These are phyloP conservation scores for Callopanchax toddi DNA, from an alignment of 2,113 vertebrate species.

Conservation along the genomic window DNA sequence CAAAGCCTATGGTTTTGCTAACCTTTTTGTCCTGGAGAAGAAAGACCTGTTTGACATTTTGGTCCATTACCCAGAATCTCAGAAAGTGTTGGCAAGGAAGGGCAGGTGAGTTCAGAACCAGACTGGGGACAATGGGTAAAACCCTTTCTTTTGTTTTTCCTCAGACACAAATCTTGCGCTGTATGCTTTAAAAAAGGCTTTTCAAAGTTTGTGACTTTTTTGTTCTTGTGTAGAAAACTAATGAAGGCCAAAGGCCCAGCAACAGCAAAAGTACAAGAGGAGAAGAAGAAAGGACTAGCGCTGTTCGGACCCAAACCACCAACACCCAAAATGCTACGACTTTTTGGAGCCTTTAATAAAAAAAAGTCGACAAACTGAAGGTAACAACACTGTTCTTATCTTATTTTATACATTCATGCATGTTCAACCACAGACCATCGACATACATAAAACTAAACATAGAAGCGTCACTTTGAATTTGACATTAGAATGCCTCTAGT, in stretches of 20 bases:
- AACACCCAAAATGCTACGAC: constrained; percentile 87
- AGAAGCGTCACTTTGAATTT: too few relatives aligned
- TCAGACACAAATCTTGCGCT: neutral
- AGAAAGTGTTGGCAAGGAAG: constrained; percentile 91
- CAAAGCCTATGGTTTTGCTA: constrained; percentile 91
- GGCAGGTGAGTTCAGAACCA: constrained; percentile 65
- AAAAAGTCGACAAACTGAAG: constrained; percentile 55
- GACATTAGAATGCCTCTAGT: too few relatives aligned
- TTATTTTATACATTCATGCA: too few relatives aligned
- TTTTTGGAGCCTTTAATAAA: constrained; percentile 66
- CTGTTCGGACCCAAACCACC: constrained; percentile 81
- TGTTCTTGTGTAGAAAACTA: constrained; percentile 79
- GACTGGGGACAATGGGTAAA: too few relatives aligned
- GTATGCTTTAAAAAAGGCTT: too few relatives aligned
- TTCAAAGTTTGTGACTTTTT: too few relatives aligned
- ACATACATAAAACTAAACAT: too few relatives aligned
- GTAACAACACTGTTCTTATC: constrained; percentile 36
- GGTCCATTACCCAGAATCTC: constrained; percentile 90
- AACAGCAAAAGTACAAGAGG: constrained; percentile 62
- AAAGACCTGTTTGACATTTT: constrained; percentile 92
- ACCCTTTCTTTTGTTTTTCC: too few relatives aligned
- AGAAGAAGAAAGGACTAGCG: constrained; percentile 76
- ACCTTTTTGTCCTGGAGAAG: constrained; percentile 93
- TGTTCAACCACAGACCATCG: too few relatives aligned
- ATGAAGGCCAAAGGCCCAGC: constrained; percentile 85